These are phyloP conservation scores for Ptilorrhoa leucosticta DNA, from an alignment of 2,113 vertebrate genomes.

Conservation along the genomic window DNA sequence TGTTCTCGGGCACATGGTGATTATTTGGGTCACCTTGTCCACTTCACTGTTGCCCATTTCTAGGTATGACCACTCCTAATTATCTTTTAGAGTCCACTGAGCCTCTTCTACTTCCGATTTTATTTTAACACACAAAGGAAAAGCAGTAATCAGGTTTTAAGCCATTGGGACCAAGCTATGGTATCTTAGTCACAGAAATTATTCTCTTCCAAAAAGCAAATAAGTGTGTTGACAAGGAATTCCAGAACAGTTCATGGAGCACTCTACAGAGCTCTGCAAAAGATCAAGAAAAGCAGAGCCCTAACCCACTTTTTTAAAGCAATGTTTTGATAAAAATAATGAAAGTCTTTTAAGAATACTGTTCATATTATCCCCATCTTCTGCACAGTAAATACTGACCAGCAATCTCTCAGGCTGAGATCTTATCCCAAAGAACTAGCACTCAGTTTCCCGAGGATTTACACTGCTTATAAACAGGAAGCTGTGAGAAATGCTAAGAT, in stretches of 20 bases:
- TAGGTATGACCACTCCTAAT: background rate
- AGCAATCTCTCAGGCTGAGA: background rate
- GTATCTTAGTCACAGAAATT: background rate
- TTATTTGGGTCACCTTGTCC: background rate
- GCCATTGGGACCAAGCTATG: background rate
- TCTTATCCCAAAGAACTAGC: background rate
- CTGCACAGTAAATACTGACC: background rate
- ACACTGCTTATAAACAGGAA: background rate
- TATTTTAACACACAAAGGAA: background rate
- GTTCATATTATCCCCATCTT: background rate
- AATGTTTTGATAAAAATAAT: background rate
- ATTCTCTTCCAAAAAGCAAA: background rate
- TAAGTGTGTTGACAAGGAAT: background rate
- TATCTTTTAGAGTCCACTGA: background rate
- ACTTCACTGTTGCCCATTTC: background rate
- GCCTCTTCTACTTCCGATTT: background rate
- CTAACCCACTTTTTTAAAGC: background rate
- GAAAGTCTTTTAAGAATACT: background rate
- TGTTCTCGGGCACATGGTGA: background rate
- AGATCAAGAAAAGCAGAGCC: background rate
- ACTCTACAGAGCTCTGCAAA: background rate
- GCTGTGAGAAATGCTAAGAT: background rate
- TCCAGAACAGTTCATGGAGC: background rate
- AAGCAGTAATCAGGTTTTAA: background rate
- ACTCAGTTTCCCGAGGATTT: background rate